Evolutionary conservation across 2,113 vertebrate genomes (phyloP).

Genomic region (Platysternon megacephalum): DNA sequence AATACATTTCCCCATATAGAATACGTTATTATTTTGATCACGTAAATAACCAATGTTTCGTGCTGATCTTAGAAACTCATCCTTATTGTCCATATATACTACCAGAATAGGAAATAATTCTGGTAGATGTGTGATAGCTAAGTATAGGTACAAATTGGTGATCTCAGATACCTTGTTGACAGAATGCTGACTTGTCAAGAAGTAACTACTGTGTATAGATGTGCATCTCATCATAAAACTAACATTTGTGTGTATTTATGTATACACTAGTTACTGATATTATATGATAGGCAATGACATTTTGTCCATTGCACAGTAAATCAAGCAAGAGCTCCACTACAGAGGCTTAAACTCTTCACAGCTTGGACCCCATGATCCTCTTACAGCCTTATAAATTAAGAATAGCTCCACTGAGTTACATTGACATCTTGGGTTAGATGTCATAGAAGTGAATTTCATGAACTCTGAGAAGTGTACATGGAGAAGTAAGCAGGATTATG

Average conservation of each 20-base stretch:
- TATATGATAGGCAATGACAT: not conserved
- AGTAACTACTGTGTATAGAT: not conserved
- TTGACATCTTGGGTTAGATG: not conserved
- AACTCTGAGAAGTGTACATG: not conserved
- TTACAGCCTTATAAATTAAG: no score
- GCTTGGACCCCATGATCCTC: not conserved
- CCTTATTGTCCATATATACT: not conserved
- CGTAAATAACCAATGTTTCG: not conserved
- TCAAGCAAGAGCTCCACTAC: not conserved
- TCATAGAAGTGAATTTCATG: not conserved
- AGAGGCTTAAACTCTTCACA: not conserved
- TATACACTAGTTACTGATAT: not conserved
- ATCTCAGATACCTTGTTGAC: not conserved
- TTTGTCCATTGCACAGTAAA: not conserved
- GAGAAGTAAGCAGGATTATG: no score
- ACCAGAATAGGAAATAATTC: not conserved
- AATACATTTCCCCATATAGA: no score
- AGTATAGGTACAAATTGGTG: not conserved
- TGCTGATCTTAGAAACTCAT: not conserved
- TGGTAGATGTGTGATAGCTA: accelerated
- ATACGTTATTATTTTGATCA: no score
- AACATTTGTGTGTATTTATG: not conserved
- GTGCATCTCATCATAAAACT: not conserved
- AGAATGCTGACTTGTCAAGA: not conserved
- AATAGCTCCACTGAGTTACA: not conserved